Evolutionary conservation across 2,888 invertebrate species (phyloP), one percentile per base, ranked within the genome.

Genomic region (Lepas anatifera): DNA sequence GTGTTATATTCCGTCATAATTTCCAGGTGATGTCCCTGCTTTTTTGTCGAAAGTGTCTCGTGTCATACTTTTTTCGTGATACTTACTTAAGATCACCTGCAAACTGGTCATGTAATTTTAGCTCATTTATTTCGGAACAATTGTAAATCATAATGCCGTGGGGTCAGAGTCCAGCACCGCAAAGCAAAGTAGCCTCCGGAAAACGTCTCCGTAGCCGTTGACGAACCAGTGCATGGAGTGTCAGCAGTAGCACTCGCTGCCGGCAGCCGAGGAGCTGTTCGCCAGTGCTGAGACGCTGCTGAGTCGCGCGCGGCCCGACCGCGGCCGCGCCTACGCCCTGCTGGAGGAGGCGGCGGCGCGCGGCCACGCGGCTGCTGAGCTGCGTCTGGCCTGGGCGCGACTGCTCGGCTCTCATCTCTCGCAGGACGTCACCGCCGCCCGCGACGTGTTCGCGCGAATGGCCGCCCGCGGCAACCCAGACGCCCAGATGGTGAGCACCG

Each of bases 301-400:
- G 58, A 35, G 32, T 32, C 58, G 58, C 35, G 32, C 66, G 8
- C 66, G 41, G 39, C 66, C 66, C 18, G 66, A 66, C 66, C 39
- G 27, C 4, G 39, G 39, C 16, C 39, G 39, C 66, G 27, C 25
- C n/a, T 92, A 91, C 75, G 83, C 87, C 48, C 81, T 92, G 69
- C 83, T 98, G 43, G 84, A 87, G 58, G 84, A 87, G 75, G 92
- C 97, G 0, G 90, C 95, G 0, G 86, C 87, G 63, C 82, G 87
- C 70, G 93, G 93, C 52, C 92, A 95, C 78, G 79, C 82, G 0
- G 87, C 89, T 67, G 92, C 97, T 0, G 86, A 87, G 78, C 90
- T 93, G 72, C 85, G 89, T 78, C 80, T 96, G 8, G 95, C 95
- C 0, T 95, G 95, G 91, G 90, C 90, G 0, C 85, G 89, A 75